A percentile compares a stretch with the other conserved stretches of the same genome.
Conservation (phyloP, 2,888 invertebrate species). For the Eurytoma californica region DNA sequence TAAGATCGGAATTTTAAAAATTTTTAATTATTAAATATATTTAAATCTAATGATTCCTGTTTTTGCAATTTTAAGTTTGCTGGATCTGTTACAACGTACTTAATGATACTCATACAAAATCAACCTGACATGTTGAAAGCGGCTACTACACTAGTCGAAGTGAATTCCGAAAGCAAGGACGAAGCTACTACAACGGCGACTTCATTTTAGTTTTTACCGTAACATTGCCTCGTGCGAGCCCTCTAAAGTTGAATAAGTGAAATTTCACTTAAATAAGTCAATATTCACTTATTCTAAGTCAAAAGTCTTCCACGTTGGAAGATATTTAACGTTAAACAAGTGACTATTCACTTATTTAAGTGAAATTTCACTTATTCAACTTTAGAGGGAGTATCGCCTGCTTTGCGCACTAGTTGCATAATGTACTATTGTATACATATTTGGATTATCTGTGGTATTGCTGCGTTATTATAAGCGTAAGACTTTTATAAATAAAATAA, state of each 20-base stretch:
- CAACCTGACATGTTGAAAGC: constrained; percentile 37
- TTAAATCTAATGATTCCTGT: neutral
- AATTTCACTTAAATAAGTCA: too few relatives aligned
- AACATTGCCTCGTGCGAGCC: neutral
- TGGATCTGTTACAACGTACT: constrained; percentile 56
- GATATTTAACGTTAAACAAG: too few relatives aligned
- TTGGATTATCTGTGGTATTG: neutral
- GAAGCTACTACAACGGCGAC: neutral
- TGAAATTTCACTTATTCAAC: too few relatives aligned
- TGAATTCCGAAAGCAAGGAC: neutral
- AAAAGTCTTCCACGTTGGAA: too few relatives aligned
- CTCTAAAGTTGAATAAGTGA: too few relatives aligned
- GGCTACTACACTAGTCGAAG: neutral
- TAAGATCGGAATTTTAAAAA: constrained; percentile 36
- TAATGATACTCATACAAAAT: constrained; percentile 58
- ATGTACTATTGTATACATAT: neutral
- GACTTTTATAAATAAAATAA: too few relatives aligned
- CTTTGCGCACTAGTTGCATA: too few relatives aligned
- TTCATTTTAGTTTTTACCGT: neutral
- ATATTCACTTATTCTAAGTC: too few relatives aligned
- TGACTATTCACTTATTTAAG: too few relatives aligned
- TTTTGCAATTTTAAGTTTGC: constrained; percentile 44
- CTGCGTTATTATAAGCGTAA: neutral
- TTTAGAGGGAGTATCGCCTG: too few relatives aligned
- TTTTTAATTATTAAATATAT: neutral